These are phyloP conservation scores for Typhlichthys subterraneus DNA, from an alignment of 2,797 vertebrate genomes.

Conservation along the genomic window DNA sequence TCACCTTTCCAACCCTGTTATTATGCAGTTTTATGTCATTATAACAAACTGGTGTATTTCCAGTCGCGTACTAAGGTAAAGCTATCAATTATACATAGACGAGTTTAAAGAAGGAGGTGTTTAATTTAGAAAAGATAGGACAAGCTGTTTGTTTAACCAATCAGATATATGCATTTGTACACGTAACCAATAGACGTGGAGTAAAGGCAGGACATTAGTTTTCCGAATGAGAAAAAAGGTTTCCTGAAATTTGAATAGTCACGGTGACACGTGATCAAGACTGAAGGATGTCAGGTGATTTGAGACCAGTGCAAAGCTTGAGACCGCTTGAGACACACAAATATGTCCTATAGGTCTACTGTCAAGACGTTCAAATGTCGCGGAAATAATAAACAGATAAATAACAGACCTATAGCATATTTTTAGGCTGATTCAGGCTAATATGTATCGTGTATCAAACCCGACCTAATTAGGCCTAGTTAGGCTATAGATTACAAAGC, in stretches of 20 bases:
- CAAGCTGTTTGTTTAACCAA: conserved; percentile 44
- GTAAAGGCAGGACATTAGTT: conserved; percentile 55
- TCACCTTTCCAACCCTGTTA: conserved; percentile 54
- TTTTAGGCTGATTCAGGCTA: too few relatives aligned
- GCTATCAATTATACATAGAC: conserved; percentile 64
- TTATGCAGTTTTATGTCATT: conserved; percentile 6
- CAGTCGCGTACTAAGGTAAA: conserved; percentile 22
- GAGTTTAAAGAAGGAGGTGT: conserved; percentile 62
- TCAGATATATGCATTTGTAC: conserved; percentile 2
- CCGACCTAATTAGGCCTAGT: too few relatives aligned
- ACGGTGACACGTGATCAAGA: conserved; percentile 76
- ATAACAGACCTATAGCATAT: too few relatives aligned
- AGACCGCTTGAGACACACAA: conserved; percentile 36
- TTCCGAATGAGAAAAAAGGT: conserved; percentile 55
- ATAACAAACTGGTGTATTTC: conserved; percentile 19
- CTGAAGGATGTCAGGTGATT: conserved; percentile 74
- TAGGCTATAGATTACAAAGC: too few relatives aligned
- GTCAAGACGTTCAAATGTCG: neutral
- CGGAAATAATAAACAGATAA: neutral
- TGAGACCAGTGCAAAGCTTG: conserved; percentile 43
- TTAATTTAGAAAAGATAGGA: conserved; percentile 26
- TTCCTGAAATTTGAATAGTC: conserved; percentile 77
- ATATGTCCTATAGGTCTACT: neutral
- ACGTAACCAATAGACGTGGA: conserved; percentile 42
- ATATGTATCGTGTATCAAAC: too few relatives aligned